These are phyloP conservation scores for Morpho achilles DNA, from an alignment of 2,888 invertebrate genomes.

Conservation along the genomic window DNA sequence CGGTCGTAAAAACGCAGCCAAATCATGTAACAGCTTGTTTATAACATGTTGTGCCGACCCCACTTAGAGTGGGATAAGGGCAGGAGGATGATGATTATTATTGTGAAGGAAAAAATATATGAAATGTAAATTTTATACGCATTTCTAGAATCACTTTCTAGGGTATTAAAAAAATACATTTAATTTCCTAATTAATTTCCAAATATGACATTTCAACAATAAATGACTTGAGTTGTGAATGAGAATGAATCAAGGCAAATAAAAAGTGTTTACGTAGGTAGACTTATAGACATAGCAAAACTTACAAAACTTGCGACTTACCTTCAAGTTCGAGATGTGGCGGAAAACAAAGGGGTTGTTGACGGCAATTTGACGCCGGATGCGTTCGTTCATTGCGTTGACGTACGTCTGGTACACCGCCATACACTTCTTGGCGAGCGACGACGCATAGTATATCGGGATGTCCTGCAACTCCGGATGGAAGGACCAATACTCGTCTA, in stretches of 20 bases:
- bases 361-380: conserved; percentile 96
- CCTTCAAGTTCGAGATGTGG: conserved; percentile 96
- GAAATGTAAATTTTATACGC: no score
- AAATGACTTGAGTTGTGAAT: no score
- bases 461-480: conserved; percentile 98
- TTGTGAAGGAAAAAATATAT: no score
- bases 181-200: no score
- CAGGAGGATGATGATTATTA: no score
- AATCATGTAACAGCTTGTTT: no score
- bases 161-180: no score
- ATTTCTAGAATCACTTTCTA: no score
- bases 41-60: no score
- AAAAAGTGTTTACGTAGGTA: background rate
- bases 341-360: conserved; percentile 99
- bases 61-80: no score
- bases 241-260: background rate
- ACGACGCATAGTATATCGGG: conserved; percentile 99
- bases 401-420: conserved; percentile 99
- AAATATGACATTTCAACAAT: no score
- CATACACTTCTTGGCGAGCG: conserved; percentile 99
- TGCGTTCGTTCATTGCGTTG: conserved; percentile 99
- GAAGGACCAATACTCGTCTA: conserved; percentile 98
- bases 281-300: background rate
- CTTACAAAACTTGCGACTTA: conserved; percentile 37
- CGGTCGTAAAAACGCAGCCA: no score